Percentiles rank a stretch among this genome's conserved stretches.
These are phyloP conservation scores for Scytalopus superciliaris DNA, from an alignment of 2,113 vertebrate genomes.

Conservation along the genomic window DNA sequence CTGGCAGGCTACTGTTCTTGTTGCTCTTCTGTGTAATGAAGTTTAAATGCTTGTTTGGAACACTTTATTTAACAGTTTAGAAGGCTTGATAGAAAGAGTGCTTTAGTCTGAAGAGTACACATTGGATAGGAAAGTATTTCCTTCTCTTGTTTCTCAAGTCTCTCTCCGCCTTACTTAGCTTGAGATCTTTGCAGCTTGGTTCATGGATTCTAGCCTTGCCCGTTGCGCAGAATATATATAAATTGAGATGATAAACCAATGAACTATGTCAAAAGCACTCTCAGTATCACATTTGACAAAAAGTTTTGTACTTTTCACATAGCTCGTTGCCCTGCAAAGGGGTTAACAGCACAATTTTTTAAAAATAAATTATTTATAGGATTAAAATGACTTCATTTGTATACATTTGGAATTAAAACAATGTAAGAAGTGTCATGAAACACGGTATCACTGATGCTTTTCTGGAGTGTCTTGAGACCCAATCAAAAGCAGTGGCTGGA, in stretches of 20 bases:
- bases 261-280: slow-evolving; percentile 84
- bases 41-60: slow-evolving; percentile 89
- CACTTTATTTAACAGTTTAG: slow-evolving; percentile 95
- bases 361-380: slow-evolving; percentile 89
- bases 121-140: slow-evolving; percentile 83
- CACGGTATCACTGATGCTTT: slow-evolving; percentile 65
- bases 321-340: slow-evolving; percentile 81
- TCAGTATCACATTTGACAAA: slow-evolving; percentile 83
- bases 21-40: slow-evolving; percentile 89
- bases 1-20: slow-evolving; percentile 82
- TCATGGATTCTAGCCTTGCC: slow-evolving; percentile 86
- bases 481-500: slow-evolving; percentile 60
- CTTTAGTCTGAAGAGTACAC: slow-evolving; percentile 89
- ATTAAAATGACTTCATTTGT: slow-evolving; percentile 86
- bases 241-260: slow-evolving; percentile 80
- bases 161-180: slow-evolving; percentile 86
- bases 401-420: slow-evolving; percentile 84
- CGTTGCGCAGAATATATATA: slow-evolving; percentile 77
- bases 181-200: slow-evolving; percentile 89
- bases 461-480: slow-evolving; percentile 61
- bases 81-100: slow-evolving; percentile 91
- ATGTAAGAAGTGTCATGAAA: slow-evolving; percentile 75
- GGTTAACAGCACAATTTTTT: slow-evolving; percentile 87
- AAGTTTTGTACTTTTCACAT: slow-evolving; percentile 87
- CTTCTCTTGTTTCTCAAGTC: slow-evolving; percentile 83